These are phyloP conservation scores for Apamea sordens DNA, from an alignment of 2,888 invertebrate genomes.

Conservation along the genomic window DNA sequence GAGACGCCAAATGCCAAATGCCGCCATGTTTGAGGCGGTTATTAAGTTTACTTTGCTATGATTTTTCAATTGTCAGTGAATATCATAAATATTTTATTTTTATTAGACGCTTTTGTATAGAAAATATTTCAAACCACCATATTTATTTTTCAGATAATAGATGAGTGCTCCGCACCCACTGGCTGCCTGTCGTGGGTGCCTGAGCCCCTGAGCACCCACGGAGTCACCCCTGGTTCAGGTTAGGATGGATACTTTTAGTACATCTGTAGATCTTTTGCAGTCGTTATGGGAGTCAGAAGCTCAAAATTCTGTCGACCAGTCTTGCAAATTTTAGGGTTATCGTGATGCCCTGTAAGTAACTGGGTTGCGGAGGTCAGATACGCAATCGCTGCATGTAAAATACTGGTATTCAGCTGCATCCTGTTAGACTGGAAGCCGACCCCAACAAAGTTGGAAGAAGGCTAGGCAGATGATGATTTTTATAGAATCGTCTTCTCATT, in stretches of 20 bases:
- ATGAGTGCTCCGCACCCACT: too few relatives aligned
- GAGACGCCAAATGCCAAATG: neutral
- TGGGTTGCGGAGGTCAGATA: neutral
- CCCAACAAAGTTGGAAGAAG: neutral
- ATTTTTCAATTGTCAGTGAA: neutral
- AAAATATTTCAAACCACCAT: neutral
- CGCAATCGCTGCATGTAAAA: neutral
- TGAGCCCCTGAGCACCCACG: too few relatives aligned
- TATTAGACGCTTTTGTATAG: neutral
- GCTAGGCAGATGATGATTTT: neutral
- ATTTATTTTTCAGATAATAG: neutral
- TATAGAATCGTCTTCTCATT: neutral
- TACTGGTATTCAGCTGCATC: neutral
- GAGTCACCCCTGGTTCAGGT: too few relatives aligned
- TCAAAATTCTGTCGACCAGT: neutral
- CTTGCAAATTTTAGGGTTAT: neutral
- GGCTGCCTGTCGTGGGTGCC: too few relatives aligned
- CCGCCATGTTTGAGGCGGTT: too few relatives aligned
- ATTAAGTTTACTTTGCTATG: neutral
- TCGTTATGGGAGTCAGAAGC: neutral
- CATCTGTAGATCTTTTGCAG: neutral
- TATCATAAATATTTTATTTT: neutral
- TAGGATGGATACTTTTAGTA: neutral
- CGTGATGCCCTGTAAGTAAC: neutral
- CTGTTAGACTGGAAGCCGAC: neutral